These are phyloP conservation scores for Lagorchestes hirsutus DNA, from an alignment of 2,797 vertebrate genomes.

Conservation along the genomic window DNA sequence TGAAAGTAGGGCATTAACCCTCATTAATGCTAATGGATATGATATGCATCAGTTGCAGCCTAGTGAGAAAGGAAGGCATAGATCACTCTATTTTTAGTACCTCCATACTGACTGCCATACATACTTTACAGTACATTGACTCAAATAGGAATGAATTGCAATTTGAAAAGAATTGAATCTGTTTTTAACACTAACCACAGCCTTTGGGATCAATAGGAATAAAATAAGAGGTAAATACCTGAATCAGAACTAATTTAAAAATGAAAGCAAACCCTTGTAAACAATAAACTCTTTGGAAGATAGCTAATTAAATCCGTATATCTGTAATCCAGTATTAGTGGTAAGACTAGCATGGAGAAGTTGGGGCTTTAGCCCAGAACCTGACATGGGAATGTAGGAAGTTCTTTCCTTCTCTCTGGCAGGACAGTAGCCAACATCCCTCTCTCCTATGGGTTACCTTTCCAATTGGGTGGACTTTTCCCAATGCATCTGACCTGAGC, in stretches of 20 bases:
- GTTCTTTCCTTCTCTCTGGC: neutral
- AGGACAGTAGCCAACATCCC: neutral
- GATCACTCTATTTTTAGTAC: conserved; percentile 49
- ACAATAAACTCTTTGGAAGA: neutral
- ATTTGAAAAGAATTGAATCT: conserved; percentile 33
- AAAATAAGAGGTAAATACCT: conserved; percentile 32
- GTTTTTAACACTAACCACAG: conserved; percentile 13
- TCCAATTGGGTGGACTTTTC: neutral
- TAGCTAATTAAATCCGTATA: neutral
- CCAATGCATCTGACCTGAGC: neutral
- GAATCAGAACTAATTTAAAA: conserved; percentile 50
- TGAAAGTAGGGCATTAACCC: neutral
- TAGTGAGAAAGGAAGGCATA: conserved; percentile 17
- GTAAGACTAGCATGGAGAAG: neutral
- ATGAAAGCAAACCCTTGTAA: conserved; percentile 22
- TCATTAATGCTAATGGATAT: conserved; percentile 32
- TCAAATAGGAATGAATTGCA: conserved; percentile 14
- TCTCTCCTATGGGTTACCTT: neutral
- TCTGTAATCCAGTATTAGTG: neutral
- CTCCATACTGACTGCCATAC: neutral
- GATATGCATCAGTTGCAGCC: conserved; percentile 32
- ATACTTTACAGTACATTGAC: neutral
- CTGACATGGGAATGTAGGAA: neutral
- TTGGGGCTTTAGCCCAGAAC: neutral
- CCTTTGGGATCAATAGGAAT: neutral